Evolutionary conservation across 2,888 invertebrate species (phyloP).

Genomic region (Scaptomyza parva): DNA sequence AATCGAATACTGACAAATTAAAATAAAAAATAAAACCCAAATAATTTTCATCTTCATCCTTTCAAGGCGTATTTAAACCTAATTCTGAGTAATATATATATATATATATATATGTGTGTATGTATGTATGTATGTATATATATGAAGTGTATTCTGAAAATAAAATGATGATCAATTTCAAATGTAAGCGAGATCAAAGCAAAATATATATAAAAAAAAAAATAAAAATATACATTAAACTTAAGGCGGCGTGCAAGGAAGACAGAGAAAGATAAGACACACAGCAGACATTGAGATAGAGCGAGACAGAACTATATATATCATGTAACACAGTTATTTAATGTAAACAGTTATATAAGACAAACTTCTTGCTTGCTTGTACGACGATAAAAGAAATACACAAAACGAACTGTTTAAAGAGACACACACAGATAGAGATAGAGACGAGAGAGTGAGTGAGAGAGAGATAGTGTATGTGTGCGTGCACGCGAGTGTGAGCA

Average conservation of each 20-base stretch:
- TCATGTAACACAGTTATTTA: not conserved
- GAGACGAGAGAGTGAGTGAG: too few species aligned
- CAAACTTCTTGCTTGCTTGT: slow-evolving; percentile 18
- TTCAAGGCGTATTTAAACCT: slow-evolving; percentile 5
- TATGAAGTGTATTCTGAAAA: not conserved
- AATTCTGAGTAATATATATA: not conserved
- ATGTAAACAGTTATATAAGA: slow-evolving; percentile 1
- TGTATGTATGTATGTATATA: too few species aligned
- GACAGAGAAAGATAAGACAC: slow-evolving; percentile 23
- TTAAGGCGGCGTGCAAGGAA: slow-evolving; percentile 13
- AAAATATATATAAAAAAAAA: slow-evolving; percentile 9
- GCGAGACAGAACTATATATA: not conserved
- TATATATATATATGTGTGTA: too few species aligned
- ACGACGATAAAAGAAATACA: slow-evolving; percentile 11
- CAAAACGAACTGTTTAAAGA: slow-evolving; percentile 17
- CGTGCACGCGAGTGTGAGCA: slow-evolving; percentile 5
- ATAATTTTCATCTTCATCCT: not conserved
- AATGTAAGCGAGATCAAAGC: slow-evolving; percentile 28
- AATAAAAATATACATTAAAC: slow-evolving; percentile 2
- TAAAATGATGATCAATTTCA: not conserved
- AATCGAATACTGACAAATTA: slow-evolving; percentile 24
- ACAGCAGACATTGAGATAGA: slow-evolving; percentile 4
- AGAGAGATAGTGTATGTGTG: slow-evolving; percentile 9
- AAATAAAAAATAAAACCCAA: not conserved
- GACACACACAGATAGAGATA: slow-evolving; percentile 32